These are phyloP conservation scores for Epicauta chinensis DNA, from an alignment of 1,140 invertebrate species.

Conservation along the genomic window DNA sequence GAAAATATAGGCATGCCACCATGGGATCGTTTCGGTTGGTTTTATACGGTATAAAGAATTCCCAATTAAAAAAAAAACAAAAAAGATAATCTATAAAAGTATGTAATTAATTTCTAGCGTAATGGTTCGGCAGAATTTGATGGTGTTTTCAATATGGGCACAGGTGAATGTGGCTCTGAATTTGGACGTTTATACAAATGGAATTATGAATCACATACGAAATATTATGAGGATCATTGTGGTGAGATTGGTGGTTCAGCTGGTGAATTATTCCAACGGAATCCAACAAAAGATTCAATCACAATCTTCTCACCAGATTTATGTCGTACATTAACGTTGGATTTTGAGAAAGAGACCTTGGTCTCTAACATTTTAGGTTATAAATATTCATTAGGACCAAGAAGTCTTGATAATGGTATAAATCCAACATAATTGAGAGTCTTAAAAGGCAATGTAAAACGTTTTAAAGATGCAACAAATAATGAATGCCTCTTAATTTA, in stretches of 20 bases:
- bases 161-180: constrained; percentile 26
- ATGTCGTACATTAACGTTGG: constrained; percentile 49
- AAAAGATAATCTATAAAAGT: background rate
- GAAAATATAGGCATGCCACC: constrained; percentile 52
- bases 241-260: constrained; percentile 53
- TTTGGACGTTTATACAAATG: constrained; percentile 50
- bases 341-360: constrained; percentile 24
- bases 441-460: too few relatives aligned
- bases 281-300: constrained; percentile 49
- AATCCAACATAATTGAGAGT: background rate
- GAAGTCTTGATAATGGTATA: constrained; percentile 54
- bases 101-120: constrained; percentile 45
- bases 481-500: too few relatives aligned
- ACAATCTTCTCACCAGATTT: constrained; percentile 60
- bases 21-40: constrained; percentile 71
- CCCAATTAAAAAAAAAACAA: background rate
- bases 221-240: constrained; percentile 43
- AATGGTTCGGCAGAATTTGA: constrained; percentile 32
- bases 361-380: constrained; percentile 48
- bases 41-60: constrained; percentile 59
- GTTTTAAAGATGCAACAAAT: too few relatives aligned
- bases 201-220: constrained; percentile 48
- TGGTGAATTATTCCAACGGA: constrained; percentile 69
- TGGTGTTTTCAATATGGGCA: constrained; percentile 33
- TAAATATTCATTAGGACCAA: constrained; percentile 47